Conservation (phyloP, 2,888 invertebrate genomes). For the Rhamnusium bicolor region DNA sequence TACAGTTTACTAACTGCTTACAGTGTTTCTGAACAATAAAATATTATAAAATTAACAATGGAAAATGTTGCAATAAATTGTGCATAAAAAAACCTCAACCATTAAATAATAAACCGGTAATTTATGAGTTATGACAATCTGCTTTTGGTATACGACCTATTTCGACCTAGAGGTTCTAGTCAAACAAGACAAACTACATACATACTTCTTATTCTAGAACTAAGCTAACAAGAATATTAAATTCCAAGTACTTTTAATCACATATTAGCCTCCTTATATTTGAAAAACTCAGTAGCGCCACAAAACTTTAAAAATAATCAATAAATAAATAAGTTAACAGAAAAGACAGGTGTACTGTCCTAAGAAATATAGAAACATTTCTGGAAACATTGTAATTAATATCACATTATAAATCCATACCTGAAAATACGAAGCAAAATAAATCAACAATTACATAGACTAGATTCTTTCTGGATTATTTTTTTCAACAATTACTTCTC, state of each 20-base stretch:
- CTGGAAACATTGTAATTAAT: no score
- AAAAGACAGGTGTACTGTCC: no score
- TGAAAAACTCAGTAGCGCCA: no score
- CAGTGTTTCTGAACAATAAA: neutral
- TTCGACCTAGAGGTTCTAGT: neutral
- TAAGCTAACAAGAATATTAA: neutral
- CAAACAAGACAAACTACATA: neutral
- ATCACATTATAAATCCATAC: no score
- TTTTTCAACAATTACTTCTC: no score
- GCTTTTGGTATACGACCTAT: neutral
- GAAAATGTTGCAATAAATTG: neutral
- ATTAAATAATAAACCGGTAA: neutral
- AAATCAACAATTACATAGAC: no score
- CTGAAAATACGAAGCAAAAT: no score
- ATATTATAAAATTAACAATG: neutral
- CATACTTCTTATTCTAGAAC: neutral
- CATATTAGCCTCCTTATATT: neutral
- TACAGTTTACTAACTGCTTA: neutral
- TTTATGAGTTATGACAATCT: neutral
- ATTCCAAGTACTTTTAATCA: neutral
- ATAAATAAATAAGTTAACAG: no score
- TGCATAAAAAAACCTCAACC: neutral
- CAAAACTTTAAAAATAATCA: no score
- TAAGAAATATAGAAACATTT: no score
- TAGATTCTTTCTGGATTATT: no score